Conservation (phyloP, 2,797 vertebrate species). For the Rhabdophis nuchalis region DNA sequence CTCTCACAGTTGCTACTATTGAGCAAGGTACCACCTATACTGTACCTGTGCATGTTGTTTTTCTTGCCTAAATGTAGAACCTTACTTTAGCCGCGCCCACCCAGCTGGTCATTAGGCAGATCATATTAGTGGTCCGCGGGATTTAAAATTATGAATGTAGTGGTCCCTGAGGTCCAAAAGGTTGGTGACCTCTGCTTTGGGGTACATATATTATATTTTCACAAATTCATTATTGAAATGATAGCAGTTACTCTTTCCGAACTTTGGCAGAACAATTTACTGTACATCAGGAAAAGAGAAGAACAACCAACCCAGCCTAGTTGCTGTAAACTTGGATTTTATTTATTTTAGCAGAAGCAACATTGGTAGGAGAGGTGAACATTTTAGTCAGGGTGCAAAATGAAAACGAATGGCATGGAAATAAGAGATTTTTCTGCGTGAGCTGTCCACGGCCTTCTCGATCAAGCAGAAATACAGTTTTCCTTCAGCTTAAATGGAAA, state of each 20-base stretch:
- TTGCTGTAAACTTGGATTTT: background rate
- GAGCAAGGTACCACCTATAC: no score
- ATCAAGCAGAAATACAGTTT: background rate
- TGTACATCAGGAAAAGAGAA: slow-evolving; percentile 13
- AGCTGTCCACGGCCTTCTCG: slow-evolving; percentile 6
- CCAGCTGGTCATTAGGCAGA: no score
- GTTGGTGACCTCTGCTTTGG: no score
- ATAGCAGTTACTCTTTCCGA: background rate
- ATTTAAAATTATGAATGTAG: no score
- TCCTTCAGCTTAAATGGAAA: slow-evolving; percentile 16
- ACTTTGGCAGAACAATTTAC: background rate
- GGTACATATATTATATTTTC: background rate
- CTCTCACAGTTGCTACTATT: no score
- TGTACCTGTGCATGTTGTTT: no score
- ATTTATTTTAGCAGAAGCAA: background rate
- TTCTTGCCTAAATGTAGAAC: no score
- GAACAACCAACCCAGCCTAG: background rate
- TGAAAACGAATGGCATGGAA: slow-evolving; percentile 19
- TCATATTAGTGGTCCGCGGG: no score
- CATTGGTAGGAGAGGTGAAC: background rate
- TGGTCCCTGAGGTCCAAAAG: no score
- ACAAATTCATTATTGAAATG: background rate
- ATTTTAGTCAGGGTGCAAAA: background rate
- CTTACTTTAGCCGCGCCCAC: no score
- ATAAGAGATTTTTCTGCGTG: slow-evolving; percentile 6